These are phyloP conservation scores for Athene noctua DNA, from an alignment of 2,113 vertebrate genomes.

Conservation along the genomic window DNA sequence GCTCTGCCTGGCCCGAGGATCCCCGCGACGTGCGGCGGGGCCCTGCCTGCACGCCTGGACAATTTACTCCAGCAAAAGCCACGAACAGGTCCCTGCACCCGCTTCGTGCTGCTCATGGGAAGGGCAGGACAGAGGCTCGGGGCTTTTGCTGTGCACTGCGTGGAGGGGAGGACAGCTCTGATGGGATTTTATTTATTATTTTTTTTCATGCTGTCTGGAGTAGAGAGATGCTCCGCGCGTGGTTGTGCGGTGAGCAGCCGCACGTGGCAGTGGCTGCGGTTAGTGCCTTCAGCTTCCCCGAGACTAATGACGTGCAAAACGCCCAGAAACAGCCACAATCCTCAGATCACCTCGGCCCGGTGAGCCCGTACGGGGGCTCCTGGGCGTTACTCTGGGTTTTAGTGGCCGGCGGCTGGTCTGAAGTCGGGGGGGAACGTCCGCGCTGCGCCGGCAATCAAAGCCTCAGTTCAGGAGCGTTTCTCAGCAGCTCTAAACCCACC, in stretches of 20 bases:
- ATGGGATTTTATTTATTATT: not conserved
- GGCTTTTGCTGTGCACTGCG: not conserved
- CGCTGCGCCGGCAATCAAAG: not conserved
- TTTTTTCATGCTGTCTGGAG: not conserved
- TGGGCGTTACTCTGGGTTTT: fast-evolving
- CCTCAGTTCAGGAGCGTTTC: not conserved
- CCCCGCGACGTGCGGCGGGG: too few species aligned
- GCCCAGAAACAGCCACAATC: not conserved
- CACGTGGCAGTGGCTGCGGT: fast-evolving
- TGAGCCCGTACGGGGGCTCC: fast-evolving
- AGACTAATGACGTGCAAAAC: too few species aligned
- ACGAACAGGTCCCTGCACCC: not conserved
- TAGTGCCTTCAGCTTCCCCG: fast-evolving
- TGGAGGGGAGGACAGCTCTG: not conserved
- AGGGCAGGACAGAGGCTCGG: not conserved
- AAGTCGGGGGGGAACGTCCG: fast-evolving
- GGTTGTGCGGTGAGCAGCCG: too few species aligned
- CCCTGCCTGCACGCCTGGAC: too few species aligned
- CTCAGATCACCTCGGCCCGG: not conserved
- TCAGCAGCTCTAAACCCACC: not conserved
- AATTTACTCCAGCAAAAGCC: not conserved
- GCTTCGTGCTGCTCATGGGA: not conserved
- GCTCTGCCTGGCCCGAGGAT: not conserved
- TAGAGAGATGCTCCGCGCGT: too few species aligned
- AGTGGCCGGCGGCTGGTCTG: too few species aligned